Conservation (phyloP, 2,888 invertebrate species). For the Sphecodes monilicornis region DNA sequence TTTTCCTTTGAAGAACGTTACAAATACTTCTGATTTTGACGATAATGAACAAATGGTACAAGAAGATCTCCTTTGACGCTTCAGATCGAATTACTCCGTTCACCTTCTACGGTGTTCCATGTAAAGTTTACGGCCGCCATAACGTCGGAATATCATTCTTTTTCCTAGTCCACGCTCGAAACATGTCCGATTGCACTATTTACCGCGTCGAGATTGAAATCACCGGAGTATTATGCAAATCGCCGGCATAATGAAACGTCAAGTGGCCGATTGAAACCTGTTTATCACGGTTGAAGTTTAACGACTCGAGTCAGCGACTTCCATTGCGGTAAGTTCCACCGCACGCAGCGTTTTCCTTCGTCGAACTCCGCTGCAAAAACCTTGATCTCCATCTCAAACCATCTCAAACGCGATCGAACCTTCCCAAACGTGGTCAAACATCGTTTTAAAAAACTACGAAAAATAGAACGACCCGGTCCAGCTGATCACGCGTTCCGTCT, state of each 20-base stretch:
- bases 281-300: constrained; percentile 51
- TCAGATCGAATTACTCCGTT: neutral
- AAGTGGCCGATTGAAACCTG: constrained; percentile 48
- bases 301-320: constrained; percentile 37
- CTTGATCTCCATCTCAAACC: constrained; percentile 11
- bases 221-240: constrained; percentile 50
- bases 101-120: neutral
- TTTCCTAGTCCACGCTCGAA: constrained; percentile 15
- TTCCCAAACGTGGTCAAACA: neutral
- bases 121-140: constrained; percentile 21
- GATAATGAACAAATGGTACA: neutral
- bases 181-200: neutral
- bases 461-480: neutral
- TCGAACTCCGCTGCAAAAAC: constrained; percentile 3
- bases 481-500: constrained; percentile 28
- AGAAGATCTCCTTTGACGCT: neutral
- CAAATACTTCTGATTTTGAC: neutral
- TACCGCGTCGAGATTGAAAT: constrained; percentile 33
- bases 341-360: neutral
- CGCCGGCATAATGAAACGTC: constrained; percentile 32
- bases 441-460: neutral
- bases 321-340: constrained; percentile 32
- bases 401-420: neutral
- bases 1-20: no score
- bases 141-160: constrained; percentile 11